Base-by-base conservation (phyloP, 2,797 vertebrate species). In the Melopsittacus undulatus region DNA sequence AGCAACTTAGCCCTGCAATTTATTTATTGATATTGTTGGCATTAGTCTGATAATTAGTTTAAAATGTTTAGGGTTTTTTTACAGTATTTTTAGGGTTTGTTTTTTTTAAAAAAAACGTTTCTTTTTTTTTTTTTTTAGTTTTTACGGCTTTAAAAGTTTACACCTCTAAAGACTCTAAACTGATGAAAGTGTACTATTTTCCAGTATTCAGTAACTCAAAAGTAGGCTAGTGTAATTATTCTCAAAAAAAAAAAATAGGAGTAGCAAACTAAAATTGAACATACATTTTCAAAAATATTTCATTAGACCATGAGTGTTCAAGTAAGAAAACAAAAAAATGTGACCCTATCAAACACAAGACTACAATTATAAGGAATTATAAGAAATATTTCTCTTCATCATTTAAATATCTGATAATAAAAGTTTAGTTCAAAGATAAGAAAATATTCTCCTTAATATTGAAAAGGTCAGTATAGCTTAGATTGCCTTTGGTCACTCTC, bases 51-150 rank as follows among this genome's bases (percentile, higher is more conserved):
- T 20, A 48, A 69, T 59, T 56, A 32, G 23, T 68, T 86, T 36
- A 48, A 6, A 73, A 30, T 2, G 29, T 63, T 40, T 23, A 36
- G 19, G 3, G 0, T 0, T 2, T 27, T 27, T 64, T 70, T 40
- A 18, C 15, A 76, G 22, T 7, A 19, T n/a, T 14, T 30, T 22
- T 20, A 30, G 7, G 2, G 5, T 6, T 29, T 4, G 1, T 49
- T 3, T 7, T 46, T 36, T 57, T 62, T 63, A 40, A 40, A 40
- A 7, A 12, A 40, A 40, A 7, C 17, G 46, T 46, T 46, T 46
- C 7, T 36, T 43, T 16, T 66, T 17, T 21, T 22, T 32, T 43
- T 16, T 66, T 62, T 42, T 24, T 7, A 27, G 8, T 21, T 81
- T 64, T 76, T 42, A 11, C 5, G 64, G 6, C 13, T 73, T 61